Evolutionary conservation across 1,140 invertebrate genomes (phyloP).

Genomic region (Nephila pilipes): DNA sequence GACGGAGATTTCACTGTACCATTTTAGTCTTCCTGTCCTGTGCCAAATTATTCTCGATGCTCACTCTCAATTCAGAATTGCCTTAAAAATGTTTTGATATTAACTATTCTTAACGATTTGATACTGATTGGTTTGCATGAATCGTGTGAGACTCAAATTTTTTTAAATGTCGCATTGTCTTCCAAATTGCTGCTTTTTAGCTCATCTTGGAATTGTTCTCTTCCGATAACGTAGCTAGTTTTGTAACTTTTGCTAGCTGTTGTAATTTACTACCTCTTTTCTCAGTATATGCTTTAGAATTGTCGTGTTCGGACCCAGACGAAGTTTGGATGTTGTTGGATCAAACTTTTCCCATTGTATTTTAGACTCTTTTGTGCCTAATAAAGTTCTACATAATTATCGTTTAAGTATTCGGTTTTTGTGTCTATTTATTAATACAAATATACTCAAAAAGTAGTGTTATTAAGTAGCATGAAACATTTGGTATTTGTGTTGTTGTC

Average conservation of each 20-base stretch:
- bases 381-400: constrained; percentile 17
- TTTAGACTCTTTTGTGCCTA: background rate
- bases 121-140: background rate
- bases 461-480: too few species aligned
- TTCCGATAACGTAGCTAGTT: background rate
- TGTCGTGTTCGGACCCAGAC: background rate
- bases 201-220: background rate
- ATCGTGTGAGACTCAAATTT: too few species aligned
- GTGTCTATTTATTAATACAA: background rate
- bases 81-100: background rate
- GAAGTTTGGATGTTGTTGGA: constrained; percentile 7
- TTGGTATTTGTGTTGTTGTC: too few species aligned
- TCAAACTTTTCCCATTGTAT: background rate
- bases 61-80: background rate
- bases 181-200: constrained; percentile 15
- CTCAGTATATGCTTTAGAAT: background rate
- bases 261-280: constrained; percentile 9
- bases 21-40: background rate
- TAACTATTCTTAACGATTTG: background rate
- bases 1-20: constrained; percentile 1
- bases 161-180: background rate
- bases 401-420: background rate
- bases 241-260: background rate
- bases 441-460: too few species aligned
- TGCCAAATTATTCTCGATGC: background rate